phyloP scores from a whole-genome alignment of 2,797 vertebrate genomes.

The Smutsia gigantea region DNA sequence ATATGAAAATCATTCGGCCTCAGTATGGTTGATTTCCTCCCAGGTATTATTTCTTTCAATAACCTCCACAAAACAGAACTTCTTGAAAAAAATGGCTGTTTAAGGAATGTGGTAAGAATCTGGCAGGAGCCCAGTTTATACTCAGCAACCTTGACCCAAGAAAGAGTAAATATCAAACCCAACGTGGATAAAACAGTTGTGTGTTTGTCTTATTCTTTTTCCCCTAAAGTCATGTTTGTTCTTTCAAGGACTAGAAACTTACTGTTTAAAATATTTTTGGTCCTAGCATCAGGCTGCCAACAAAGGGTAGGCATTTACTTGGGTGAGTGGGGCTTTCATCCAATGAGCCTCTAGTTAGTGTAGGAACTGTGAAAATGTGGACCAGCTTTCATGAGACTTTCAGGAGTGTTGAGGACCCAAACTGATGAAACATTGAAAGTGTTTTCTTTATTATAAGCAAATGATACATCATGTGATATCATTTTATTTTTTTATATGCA shows the following conservation, averaged over 20 bases:
- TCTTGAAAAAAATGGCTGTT: slow-evolving; percentile 7
- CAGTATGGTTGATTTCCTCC: neutral
- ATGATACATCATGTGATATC: neutral
- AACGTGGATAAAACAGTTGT: neutral
- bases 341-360: neutral
- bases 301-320: neutral
- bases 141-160: slow-evolving; percentile 1
- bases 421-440: neutral
- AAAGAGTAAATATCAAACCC: slow-evolving; percentile 64
- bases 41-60: neutral
- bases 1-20: neutral
- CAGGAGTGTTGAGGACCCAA: neutral
- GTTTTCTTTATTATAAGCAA: neutral
- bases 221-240: slow-evolving; percentile 31
- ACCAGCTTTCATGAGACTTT: neutral
- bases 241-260: slow-evolving; percentile 39
- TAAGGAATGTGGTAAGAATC: slow-evolving; percentile 27
- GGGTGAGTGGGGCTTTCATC: neutral
- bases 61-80: slow-evolving; percentile 30
- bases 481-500: slow-evolving; percentile 6
- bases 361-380: neutral
- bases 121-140: slow-evolving; percentile 14
- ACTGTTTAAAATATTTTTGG: slow-evolving; percentile 43
- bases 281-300: neutral
- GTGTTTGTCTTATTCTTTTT: slow-evolving; percentile 17